A percentile compares a stretch with the other conserved stretches of the same genome.
These are phyloP conservation scores for Holothuria leucospilota DNA, from an alignment of 53 echinoderm and acorn worm genomes.

Conservation along the genomic window DNA sequence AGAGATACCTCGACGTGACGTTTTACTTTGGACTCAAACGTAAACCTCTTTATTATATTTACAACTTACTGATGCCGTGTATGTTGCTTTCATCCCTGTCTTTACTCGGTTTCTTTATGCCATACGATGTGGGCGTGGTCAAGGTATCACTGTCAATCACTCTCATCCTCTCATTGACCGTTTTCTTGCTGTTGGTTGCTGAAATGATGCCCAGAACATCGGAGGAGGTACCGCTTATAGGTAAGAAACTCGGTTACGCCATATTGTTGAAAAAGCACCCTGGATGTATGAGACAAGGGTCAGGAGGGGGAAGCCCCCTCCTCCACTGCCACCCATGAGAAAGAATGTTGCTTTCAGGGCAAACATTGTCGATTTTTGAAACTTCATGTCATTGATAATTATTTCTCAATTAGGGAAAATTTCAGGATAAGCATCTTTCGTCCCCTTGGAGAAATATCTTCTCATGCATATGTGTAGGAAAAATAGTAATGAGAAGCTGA, in stretches of 20 bases:
- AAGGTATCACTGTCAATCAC: constrained; percentile 96
- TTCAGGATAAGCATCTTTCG: no score
- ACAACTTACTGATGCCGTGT: constrained; percentile 98
- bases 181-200: constrained; percentile 91
- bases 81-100: constrained; percentile 90
- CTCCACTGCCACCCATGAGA: no score
- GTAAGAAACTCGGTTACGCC: constrained; percentile 53
- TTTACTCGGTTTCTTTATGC: constrained; percentile 97
- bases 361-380: no score
- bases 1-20: constrained; percentile 91
- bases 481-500: no score
- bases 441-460: no score
- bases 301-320: no score
- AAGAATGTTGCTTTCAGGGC: no score
- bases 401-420: no score
- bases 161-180: constrained; percentile 91
- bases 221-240: constrained; percentile 89
- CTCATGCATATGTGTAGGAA: no score
- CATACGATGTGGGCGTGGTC: constrained; percentile 97
- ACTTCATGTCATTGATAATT: no score
- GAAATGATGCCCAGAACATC: constrained; percentile 99
- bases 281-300: no score
- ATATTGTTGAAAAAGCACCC: no score
- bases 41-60: constrained; percentile 95
- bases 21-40: constrained; percentile 91